Evolutionary conservation across 1,140 invertebrate genomes (phyloP).

Genomic region (Diuraphis noxia): DNA sequence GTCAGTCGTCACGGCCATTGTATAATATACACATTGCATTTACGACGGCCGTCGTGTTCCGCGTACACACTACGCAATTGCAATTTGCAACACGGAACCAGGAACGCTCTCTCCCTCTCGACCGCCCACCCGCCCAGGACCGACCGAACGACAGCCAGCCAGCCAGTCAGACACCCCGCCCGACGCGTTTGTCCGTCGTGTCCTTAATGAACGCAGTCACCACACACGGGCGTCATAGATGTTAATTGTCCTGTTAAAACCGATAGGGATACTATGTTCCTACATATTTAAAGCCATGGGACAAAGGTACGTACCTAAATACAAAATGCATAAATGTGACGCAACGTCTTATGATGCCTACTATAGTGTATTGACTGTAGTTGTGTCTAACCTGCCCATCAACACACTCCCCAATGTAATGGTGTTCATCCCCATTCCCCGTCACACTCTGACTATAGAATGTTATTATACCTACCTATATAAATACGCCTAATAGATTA

Average conservation of each 20-base stretch:
- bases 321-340: not conserved
- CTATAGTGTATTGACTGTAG: not conserved
- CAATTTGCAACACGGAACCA: not conserved
- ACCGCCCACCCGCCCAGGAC: not conserved
- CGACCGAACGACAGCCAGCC: not conserved
- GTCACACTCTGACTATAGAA: not conserved
- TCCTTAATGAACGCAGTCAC: slow-evolving; percentile 31
- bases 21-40: not conserved
- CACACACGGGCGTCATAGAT: slow-evolving; percentile 28
- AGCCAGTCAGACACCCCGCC: not conserved
- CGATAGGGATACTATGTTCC: slow-evolving; percentile 52
- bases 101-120: not conserved
- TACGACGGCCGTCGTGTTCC: not conserved
- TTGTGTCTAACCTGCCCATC: not conserved
- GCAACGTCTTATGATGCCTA: not conserved
- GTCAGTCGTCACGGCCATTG: not conserved
- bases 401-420: not conserved
- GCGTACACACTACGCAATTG: not conserved
- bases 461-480: not conserved
- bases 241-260: slow-evolving; percentile 45
- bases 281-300: slow-evolving; percentile 49
- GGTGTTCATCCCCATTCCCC: not conserved
- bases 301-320: slow-evolving; percentile 46
- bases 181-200: slow-evolving; percentile 14
- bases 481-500: not conserved